phyloP scores from a whole-genome alignment of 1,140 invertebrate species.

The Macrobrachium nipponense region DNA sequence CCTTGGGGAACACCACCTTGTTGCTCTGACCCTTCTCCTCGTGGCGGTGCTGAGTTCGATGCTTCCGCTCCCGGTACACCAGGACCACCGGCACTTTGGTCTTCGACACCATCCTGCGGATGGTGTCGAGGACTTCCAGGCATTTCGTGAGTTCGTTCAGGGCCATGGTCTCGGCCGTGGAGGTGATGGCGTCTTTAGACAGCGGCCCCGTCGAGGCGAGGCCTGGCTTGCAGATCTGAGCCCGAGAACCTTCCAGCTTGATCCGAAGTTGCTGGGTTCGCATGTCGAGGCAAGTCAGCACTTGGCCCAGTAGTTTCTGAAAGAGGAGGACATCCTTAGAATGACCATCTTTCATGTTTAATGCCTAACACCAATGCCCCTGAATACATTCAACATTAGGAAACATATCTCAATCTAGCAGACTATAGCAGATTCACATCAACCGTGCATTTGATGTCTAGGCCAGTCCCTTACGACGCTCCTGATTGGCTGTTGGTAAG shows the following conservation, averaged over 20 bases:
- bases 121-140: conserved; percentile 50
- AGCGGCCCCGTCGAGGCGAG: background rate
- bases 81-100: conserved; percentile 54
- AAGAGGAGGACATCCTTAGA: background rate
- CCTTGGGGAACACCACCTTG: conserved; percentile 58
- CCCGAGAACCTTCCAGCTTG: conserved; percentile 22
- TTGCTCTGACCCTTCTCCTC: conserved; percentile 63
- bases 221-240: background rate
- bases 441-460: no score
- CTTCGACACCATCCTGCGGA: conserved; percentile 45
- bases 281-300: conserved; percentile 38
- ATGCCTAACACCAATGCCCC: no score
- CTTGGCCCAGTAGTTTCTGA: conserved; percentile 55
- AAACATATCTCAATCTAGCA: background rate
- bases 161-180: conserved; percentile 1
- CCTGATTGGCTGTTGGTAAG: no score
- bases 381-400: no score
- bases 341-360: background rate
- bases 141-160: conserved; percentile 29
- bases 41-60: conserved; percentile 59
- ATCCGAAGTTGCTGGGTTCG: conserved; percentile 21
- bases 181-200: background rate
- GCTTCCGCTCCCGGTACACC: conserved; percentile 56
- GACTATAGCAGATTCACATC: no score
- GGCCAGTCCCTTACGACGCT: no score